These are phyloP conservation scores for Hymenopus coronatus DNA, from an alignment of 2,888 invertebrate genomes.

Conservation along the genomic window DNA sequence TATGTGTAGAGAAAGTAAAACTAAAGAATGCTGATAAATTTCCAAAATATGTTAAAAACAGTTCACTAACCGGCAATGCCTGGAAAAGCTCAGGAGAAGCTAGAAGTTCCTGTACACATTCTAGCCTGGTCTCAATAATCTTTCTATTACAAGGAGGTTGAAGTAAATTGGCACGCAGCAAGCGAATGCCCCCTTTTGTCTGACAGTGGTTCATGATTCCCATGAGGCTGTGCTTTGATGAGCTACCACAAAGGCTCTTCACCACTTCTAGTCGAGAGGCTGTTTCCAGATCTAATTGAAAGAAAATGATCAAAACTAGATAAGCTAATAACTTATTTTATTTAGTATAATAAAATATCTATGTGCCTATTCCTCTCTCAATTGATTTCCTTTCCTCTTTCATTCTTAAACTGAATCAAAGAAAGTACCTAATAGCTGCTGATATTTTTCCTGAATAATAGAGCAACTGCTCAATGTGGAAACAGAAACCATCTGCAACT, in stretches of 20 bases:
- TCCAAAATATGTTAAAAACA: background rate
- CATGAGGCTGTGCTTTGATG: slow-evolving; percentile 54
- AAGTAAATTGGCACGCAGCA: slow-evolving; percentile 75
- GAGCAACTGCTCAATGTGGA: no score
- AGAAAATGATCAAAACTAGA: background rate
- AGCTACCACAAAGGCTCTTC: slow-evolving; percentile 48
- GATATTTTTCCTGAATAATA: no score
- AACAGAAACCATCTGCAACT: no score
- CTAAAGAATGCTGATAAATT: background rate
- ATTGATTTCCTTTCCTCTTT: background rate
- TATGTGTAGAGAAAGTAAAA: no score
- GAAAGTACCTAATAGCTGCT: no score
- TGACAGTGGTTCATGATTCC: slow-evolving; percentile 66
- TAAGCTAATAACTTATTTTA: background rate
- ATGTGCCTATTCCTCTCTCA: no score
- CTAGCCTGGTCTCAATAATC: slow-evolving; percentile 66
- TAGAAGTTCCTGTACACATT: slow-evolving; percentile 74
- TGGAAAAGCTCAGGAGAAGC: slow-evolving; percentile 63
- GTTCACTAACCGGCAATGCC: slow-evolving; percentile 57
- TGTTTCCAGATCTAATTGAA: slow-evolving; percentile 69
- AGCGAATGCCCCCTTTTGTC: slow-evolving; percentile 71
- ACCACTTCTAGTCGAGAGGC: slow-evolving; percentile 74
- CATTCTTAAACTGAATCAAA: background rate
- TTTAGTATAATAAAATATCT: no score
- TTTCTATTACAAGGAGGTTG: slow-evolving; percentile 71